phyloP scores from a whole-genome alignment of 2,113 vertebrate species.

The Arizona elegans region DNA sequence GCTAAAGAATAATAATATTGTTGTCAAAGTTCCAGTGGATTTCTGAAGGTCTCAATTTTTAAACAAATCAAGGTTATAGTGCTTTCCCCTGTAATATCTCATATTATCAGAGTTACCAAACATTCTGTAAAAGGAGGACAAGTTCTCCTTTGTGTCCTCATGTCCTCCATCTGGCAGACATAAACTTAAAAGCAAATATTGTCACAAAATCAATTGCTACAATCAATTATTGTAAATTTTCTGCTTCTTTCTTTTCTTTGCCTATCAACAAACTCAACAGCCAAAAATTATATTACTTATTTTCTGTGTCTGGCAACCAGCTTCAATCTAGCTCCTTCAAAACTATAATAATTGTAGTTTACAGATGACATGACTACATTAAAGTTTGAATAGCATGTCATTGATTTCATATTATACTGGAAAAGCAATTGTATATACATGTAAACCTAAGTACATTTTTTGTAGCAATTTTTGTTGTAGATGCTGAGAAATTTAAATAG shows the following conservation, averaged over 20 bases:
- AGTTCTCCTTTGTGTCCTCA: not conserved
- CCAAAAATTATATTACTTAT: not conserved
- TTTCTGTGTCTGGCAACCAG: not conserved
- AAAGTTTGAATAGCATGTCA: not conserved
- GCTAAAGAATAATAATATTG: not conserved
- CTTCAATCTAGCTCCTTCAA: not conserved
- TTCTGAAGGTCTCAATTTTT: constrained; percentile 2
- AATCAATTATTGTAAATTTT: not conserved
- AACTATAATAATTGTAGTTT: not conserved
- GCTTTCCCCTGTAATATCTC: constrained; percentile 28
- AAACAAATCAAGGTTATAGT: not conserved
- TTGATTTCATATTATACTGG: not conserved
- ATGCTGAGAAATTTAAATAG: not conserved
- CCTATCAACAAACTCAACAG: not conserved
- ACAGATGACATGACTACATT: not conserved
- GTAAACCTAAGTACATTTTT: not conserved
- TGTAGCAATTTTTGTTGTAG: not conserved
- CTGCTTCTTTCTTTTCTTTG: not conserved
- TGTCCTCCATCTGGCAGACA: not conserved
- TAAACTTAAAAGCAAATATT: not conserved
- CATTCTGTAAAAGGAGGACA: not conserved
- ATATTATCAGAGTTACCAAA: constrained; percentile 25
- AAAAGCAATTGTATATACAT: not conserved
- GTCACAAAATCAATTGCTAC: not conserved
- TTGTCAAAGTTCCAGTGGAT: not conserved